Evolutionary conservation across 2,888 invertebrate species (phyloP).

Genomic region (Trichopoda pennipes): DNA sequence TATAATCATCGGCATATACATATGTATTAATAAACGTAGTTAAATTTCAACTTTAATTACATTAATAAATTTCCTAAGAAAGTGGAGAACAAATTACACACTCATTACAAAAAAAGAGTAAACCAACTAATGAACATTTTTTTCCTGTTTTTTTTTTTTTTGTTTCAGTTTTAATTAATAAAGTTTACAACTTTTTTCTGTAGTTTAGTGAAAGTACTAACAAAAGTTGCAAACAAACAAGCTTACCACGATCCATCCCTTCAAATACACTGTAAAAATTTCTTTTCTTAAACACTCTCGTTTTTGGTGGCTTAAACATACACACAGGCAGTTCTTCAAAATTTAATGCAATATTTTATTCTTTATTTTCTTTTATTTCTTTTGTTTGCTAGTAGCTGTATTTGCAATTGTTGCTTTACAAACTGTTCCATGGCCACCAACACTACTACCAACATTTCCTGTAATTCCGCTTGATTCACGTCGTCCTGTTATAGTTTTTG

Average conservation of each 20-base stretch:
- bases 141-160: too few species aligned
- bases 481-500: slow-evolving; percentile 53
- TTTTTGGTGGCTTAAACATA: too few species aligned
- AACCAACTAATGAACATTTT: background rate
- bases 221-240: slow-evolving; percentile 32
- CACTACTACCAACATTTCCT: background rate
- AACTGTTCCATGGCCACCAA: slow-evolving; percentile 5
- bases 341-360: background rate
- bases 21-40: too few species aligned
- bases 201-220: background rate
- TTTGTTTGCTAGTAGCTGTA: slow-evolving; percentile 49
- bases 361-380: slow-evolving; percentile 32
- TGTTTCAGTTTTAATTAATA: background rate
- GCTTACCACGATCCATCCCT: slow-evolving; percentile 21
- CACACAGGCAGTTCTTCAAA: slow-evolving; percentile 6
- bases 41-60: slow-evolving; percentile 39
- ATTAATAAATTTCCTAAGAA: slow-evolving; percentile 46
- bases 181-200: background rate
- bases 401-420: slow-evolving; percentile 29
- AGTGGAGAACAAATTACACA: slow-evolving; percentile 27
- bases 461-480: slow-evolving; percentile 37
- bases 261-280: background rate
- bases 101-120: slow-evolving; percentile 21
- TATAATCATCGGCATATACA: too few species aligned
- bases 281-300: background rate